phyloP scores from a whole-genome alignment of 1,140 invertebrate species.

The Branchinecta lynchi region DNA sequence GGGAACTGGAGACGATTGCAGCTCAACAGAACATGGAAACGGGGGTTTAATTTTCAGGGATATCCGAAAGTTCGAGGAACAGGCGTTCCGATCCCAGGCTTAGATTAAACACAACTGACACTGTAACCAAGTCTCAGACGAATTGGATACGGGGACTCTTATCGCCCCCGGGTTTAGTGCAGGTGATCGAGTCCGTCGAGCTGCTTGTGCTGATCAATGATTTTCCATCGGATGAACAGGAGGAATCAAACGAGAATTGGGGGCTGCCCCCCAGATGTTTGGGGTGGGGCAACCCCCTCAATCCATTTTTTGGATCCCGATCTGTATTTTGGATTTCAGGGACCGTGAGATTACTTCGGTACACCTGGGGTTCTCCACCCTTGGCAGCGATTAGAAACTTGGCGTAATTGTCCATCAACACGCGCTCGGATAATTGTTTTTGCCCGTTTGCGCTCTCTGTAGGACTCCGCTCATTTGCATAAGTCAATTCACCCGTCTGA shows the following conservation, averaged over 20 bases:
- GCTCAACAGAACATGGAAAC: no score
- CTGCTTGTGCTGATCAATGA: not conserved
- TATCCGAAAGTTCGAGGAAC: no score
- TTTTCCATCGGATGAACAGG: not conserved
- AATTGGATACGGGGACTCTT: not conserved
- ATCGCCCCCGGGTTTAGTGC: not conserved
- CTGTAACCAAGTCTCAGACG: not conserved
- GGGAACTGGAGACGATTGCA: no score
- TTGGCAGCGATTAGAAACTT: not conserved
- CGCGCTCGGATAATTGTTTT: not conserved
- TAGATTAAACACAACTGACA: not conserved
- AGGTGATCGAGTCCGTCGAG: not conserved
- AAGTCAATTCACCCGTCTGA: conserved; percentile 9
- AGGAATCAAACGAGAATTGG: conserved; percentile 7
- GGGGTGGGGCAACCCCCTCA: not conserved
- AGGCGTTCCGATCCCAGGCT: no score
- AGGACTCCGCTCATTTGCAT: not conserved
- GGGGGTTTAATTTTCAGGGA: no score
- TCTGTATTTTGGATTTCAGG: not conserved
- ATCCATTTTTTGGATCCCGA: not conserved
- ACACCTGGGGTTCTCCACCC: not conserved
- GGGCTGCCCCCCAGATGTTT: not conserved
- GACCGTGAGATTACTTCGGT: not conserved
- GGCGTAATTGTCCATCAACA: conserved; percentile 9
- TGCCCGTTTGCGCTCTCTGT: not conserved